Evolutionary conservation across 2,888 invertebrate genomes (phyloP).

Genomic region (Ornithoptera alexandrae): DNA sequence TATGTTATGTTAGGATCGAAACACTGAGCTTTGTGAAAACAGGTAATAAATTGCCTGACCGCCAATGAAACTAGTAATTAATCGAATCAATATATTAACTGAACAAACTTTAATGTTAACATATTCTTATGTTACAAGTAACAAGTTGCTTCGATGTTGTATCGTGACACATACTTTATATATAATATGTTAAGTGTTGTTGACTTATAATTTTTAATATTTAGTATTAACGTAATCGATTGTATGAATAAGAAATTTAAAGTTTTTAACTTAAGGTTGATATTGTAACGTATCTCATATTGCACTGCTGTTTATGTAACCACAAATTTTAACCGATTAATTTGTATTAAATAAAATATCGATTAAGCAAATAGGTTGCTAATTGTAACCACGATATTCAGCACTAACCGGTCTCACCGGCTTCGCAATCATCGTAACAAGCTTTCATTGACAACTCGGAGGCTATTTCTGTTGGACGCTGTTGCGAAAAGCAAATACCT

Average conservation of each 20-base stretch:
- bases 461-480: conserved; percentile 46
- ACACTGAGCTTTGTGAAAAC: conserved; percentile 11
- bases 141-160: conserved; percentile 19
- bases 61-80: conserved; percentile 24
- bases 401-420: conserved; percentile 12
- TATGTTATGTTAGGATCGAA: conserved; percentile 17
- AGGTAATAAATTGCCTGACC: conserved; percentile 9
- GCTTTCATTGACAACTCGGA: conserved; percentile 47
- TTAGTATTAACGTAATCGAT: too few relatives aligned
- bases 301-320: not conserved
- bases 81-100: conserved; percentile 27
- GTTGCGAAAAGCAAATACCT: conserved; percentile 63
- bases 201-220: not conserved
- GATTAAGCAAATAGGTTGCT: not conserved
- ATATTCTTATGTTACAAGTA: not conserved
- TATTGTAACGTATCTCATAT: too few relatives aligned
- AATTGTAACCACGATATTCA: not conserved
- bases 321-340: not conserved
- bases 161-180: conserved; percentile 1
- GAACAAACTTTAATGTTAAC: conserved; percentile 16
- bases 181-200: conserved; percentile 13
- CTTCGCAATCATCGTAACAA: conserved; percentile 23
- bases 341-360: not conserved
- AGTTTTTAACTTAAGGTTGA: too few relatives aligned
- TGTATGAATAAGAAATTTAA: too few relatives aligned